Base-by-base conservation (phyloP, 1,140 invertebrate species). In the Papilio polyxenes region DNA sequence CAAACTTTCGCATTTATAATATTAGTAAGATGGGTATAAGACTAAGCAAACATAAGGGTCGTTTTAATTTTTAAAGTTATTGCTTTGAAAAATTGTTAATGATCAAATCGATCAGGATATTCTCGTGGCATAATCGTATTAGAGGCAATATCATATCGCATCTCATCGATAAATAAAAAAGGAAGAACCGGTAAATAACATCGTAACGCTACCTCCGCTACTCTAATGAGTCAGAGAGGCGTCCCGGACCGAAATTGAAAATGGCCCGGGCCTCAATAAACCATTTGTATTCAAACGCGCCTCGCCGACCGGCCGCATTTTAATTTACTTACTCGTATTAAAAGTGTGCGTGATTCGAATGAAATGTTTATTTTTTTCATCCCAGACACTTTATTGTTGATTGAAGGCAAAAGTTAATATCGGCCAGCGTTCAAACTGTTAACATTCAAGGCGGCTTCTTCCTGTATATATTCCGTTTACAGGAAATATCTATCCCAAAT, bases 321-420 rank as follows among this genome's bases (percentile, higher is more conserved):
- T 94, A 94, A 94, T 94, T 94, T 94, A 94, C 93, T 94, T 93
- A 93, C 88, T 89, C 85, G 91, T 92, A 94, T 94, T 94, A 94
- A 94, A 92, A 94, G 75, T 89, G 92, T 89, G 91, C 92, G 92
- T 94, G 92, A 89, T 94, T 89, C 89, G 92, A 92, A 92, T 92
- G 81, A 85, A 84, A 92, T 88, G 84, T 80, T 81, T 79, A 74
- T 89, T 89, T 89, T 86, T 90, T 49, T 48, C 75, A 77, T 77
- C 83, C 87, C 77, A 77, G 87, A 92, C 90, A 90, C 91, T 92
- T 93, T 92, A 92, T 92, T 85, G 87, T 90, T 92, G 90, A 91
- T 92, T 91, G 89, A 93, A 91, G 87, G 89, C 81, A 85, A 83
- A 82, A 81, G 85, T 92, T 88, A 87, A 87, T 88, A 89, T 86